Evolutionary conservation across 2,113 vertebrate species (phyloP).

Genomic region (Gallinago paraguaiae): DNA sequence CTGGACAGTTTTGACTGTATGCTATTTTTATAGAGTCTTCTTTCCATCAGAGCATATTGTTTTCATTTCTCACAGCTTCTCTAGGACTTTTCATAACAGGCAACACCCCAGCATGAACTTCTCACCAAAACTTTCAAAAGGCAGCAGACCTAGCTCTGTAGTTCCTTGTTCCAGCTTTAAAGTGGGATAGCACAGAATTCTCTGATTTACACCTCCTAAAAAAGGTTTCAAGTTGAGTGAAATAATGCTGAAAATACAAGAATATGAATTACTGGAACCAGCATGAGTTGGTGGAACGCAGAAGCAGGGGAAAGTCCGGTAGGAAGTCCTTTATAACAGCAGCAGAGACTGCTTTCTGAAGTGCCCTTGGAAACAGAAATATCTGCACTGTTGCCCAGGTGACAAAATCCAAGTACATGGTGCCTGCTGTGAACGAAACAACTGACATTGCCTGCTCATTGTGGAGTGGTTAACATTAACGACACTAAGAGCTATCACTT

Average conservation of each 20-base stretch:
- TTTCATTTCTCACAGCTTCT: constrained; percentile 20
- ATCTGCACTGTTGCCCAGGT: constrained; percentile 27
- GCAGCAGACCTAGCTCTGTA: background rate
- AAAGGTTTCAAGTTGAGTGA: background rate
- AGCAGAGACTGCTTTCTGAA: constrained; percentile 7
- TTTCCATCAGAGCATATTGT: background rate
- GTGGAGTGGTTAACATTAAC: background rate
- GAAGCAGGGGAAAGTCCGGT: background rate
- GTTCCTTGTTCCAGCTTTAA: background rate
- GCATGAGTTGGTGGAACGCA: background rate
- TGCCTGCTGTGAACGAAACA: background rate
- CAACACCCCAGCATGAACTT: background rate
- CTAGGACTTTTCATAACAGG: background rate
- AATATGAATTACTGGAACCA: background rate
- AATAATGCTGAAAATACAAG: constrained; percentile 25
- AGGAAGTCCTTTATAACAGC: background rate
- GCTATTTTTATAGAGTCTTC: background rate
- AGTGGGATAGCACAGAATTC: background rate
- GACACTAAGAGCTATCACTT: background rate
- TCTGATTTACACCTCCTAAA: background rate
- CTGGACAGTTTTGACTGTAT: background rate
- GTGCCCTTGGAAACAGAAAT: background rate
- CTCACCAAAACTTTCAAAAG: background rate
- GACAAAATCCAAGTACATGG: constrained; percentile 7
- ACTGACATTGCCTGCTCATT: background rate